A percentile compares a stretch with the other conserved stretches of the same genome.
Conservation (phyloP, 2,797 vertebrate species). For the Falco columbarius region DNA sequence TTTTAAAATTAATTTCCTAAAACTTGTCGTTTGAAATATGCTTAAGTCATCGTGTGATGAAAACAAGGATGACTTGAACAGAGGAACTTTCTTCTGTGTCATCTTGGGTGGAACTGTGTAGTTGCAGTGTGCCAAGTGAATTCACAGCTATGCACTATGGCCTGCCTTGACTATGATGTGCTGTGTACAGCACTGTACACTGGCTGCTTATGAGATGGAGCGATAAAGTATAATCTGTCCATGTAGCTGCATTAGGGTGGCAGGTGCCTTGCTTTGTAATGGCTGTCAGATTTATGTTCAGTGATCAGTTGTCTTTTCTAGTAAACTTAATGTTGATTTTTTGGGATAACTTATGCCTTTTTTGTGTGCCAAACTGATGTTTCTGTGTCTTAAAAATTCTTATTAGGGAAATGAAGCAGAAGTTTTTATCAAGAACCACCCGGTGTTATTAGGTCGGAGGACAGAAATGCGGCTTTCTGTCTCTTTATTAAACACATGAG, state of each 20-base stretch:
- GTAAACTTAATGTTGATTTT: neutral
- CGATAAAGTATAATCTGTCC: neutral
- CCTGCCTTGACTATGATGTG: neutral
- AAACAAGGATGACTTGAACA: neutral
- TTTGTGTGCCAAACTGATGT: neutral
- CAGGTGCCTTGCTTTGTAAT: neutral
- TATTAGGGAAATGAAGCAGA: neutral
- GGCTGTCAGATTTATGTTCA: neutral
- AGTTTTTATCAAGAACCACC: neutral
- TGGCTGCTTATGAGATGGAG: neutral
- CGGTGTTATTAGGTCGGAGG: neutral
- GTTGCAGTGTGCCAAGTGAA: neutral
- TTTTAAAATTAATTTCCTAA: neutral
- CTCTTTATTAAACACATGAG: neutral
- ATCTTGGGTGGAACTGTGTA: neutral
- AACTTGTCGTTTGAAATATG: neutral
- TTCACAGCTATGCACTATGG: neutral
- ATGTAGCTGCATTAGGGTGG: neutral
- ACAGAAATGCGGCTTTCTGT: neutral
- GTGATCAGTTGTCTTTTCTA: neutral
- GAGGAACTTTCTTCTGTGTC: neutral
- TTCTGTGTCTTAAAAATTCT: neutral
- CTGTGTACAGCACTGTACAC: accelerated
- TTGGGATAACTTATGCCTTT: neutral
- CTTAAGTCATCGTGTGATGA: neutral